Evolutionary conservation across 2,797 vertebrate species (phyloP).

Genomic region (Anolis apletophallus): DNA sequence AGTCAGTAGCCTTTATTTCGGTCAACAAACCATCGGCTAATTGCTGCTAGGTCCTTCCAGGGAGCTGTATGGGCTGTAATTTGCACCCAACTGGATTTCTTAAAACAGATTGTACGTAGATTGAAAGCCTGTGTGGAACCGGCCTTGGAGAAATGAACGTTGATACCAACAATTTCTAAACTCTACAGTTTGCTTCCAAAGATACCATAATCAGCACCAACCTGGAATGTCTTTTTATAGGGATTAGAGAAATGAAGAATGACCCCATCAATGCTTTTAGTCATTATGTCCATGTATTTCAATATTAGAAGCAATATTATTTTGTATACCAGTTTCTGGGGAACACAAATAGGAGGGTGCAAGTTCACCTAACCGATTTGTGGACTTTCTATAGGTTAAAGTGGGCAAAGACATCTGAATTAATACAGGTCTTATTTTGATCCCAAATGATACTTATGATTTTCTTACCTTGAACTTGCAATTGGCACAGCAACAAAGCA

Average conservation of each 20-base stretch:
- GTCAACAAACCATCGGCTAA: too few species aligned
- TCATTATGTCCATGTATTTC: background rate
- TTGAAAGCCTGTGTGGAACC: too few species aligned
- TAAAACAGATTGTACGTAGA: too few species aligned
- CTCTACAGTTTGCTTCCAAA: background rate
- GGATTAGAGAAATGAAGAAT: background rate
- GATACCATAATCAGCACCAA: background rate
- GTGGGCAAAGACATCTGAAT: background rate
- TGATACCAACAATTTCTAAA: background rate
- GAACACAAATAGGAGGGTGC: background rate
- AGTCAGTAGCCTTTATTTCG: too few species aligned
- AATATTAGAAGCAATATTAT: background rate
- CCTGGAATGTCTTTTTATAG: background rate
- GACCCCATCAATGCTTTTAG: background rate
- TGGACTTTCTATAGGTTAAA: background rate
- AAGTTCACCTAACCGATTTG: background rate
- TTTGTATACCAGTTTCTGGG: background rate
- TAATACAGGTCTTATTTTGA: background rate
- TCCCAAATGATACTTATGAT: background rate
- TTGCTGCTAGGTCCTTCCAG: too few species aligned
- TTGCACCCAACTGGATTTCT: too few species aligned
- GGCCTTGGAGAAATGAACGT: too few species aligned
- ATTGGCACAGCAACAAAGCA: conserved; percentile 61
- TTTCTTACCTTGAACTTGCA: conserved; percentile 55
- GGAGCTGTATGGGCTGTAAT: too few species aligned